Evolutionary conservation across 2,797 vertebrate species (phyloP).

Genomic region (Nasua narica): DNA sequence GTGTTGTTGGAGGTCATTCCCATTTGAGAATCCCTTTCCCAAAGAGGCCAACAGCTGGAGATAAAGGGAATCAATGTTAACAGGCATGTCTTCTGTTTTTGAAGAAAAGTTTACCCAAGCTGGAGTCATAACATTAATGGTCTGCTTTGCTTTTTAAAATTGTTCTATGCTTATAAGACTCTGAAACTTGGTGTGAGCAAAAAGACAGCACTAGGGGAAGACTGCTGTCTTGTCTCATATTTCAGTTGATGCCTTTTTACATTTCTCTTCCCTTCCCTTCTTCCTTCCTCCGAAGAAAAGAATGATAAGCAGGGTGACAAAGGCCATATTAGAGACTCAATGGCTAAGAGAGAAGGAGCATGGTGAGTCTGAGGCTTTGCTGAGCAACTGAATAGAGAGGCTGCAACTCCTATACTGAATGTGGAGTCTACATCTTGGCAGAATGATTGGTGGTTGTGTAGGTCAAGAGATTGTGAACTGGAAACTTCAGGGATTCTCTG

Average conservation of each 20-base stretch:
- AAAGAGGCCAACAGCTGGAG: background rate
- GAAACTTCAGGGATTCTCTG: slow-evolving; percentile 21
- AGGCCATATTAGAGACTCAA: background rate
- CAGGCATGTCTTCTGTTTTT: background rate
- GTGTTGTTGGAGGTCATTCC: background rate
- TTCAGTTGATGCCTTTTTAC: background rate
- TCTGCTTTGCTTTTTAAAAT: background rate
- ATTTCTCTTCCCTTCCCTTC: background rate
- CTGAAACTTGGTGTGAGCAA: background rate
- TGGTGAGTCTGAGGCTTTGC: background rate
- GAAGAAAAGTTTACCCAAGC: background rate
- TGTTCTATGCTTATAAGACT: background rate
- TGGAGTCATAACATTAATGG: background rate
- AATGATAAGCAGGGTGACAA: background rate
- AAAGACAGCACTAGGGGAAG: background rate
- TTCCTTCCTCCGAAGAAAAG: background rate
- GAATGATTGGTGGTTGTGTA: background rate
- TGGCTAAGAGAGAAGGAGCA: background rate
- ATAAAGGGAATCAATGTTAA: background rate
- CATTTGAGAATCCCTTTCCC: background rate
- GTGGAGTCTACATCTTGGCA: background rate
- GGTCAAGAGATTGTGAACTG: background rate
- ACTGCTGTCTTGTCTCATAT: background rate
- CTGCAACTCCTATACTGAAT: background rate
- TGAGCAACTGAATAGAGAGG: background rate